Conservation (phyloP, 2,888 invertebrate species). For the Drosophila neonasuta region DNA sequence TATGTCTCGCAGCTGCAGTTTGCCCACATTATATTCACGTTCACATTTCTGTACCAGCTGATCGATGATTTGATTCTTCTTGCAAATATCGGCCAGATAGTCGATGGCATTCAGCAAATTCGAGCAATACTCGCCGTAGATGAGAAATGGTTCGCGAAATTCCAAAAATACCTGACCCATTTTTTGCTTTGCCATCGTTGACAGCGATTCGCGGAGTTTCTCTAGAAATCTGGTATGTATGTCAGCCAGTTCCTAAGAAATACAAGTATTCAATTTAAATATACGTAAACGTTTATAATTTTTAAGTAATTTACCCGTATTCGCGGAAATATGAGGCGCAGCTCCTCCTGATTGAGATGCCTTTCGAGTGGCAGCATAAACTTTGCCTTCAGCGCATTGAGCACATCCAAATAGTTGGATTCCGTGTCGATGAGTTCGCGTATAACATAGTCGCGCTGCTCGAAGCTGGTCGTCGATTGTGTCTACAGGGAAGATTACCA, state of each 20-base stretch:
- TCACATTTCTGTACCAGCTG: slow-evolving; percentile 89
- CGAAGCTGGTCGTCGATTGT: slow-evolving; percentile 85
- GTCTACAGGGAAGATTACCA: slow-evolving; percentile 59
- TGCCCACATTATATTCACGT: slow-evolving; percentile 95
- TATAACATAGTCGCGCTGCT: slow-evolving; percentile 96
- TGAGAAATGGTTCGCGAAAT: slow-evolving; percentile 94
- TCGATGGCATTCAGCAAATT: slow-evolving; percentile 95
- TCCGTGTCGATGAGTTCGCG: slow-evolving; percentile 98
- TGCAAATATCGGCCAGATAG: slow-evolving; percentile 85
- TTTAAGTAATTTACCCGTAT: slow-evolving; percentile 87
- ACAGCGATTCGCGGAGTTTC: slow-evolving; percentile 89
- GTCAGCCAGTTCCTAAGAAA: slow-evolving; percentile 89
- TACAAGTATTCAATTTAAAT: too few relatives aligned
- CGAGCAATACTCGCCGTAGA: slow-evolving; percentile 98
- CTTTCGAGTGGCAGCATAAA: slow-evolving; percentile 90
- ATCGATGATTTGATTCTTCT: slow-evolving; percentile 81
- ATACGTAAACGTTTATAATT: slow-evolving; percentile 1
- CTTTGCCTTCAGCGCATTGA: slow-evolving; percentile 91
- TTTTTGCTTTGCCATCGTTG: slow-evolving; percentile 83
- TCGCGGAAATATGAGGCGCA: slow-evolving; percentile 92
- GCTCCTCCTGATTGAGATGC: slow-evolving; percentile 88
- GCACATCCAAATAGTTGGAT: slow-evolving; percentile 96
- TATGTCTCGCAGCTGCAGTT: slow-evolving; percentile 96
- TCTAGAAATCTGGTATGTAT: slow-evolving; percentile 93
- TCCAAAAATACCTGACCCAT: slow-evolving; percentile 94